Base-by-base conservation (phyloP, 2,797 vertebrate species). In the Syngnathus rostellatus region DNA sequence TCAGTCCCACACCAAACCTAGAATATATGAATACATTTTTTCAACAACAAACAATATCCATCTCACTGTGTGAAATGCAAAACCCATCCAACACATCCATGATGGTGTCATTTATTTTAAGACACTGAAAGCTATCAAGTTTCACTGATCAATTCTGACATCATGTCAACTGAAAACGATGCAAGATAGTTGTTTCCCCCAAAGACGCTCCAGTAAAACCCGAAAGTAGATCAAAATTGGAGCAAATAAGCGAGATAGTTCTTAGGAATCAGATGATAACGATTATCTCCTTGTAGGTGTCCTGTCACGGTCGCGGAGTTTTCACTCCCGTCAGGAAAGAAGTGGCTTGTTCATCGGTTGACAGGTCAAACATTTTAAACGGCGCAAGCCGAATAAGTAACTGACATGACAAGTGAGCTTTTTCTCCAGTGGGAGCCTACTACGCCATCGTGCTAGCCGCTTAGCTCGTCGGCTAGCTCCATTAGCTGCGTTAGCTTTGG, bases 391-490 rank as follows among this genome's bases (percentile, higher is more conserved):
- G 46, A 48, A 48, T 17, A 48, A 17, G 46, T 48, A 17, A 48
- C 31, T 31, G 31, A 31, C 43, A 12, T 57, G 11, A 5, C 58
- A 19, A 41, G 21, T 16, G 4, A 6, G 21, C 1, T 45, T 37
- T 55, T 63, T 61, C 66, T 21, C 57, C 39, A 69, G 63, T 67
- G 72, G 46, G 57, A 73, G 63, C 2, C 74, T 63, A 74, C 82
- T 82, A 83, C 86, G 83, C 83, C 85, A 79, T 40, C 75, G 65
- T 43, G 81, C 66, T 71, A 80, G 68, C 78, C 55, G 2, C 68
- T 78, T 76, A 81, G 83, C 81, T 66, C 21, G 59, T 31, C 21
- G 5, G 40, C 46, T 48, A 19, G 68, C 70, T 78, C 37, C 16
- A 25, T 68, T 85, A 83, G 82, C 81, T 67, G 1, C 40, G 58